A percentile compares a stretch with the other conserved stretches of the same genome.
Evolutionary conservation across 37 sponge, comb jelly and placozoan species (phyloP).

Genomic region (Cliona cf. orientalis): DNA sequence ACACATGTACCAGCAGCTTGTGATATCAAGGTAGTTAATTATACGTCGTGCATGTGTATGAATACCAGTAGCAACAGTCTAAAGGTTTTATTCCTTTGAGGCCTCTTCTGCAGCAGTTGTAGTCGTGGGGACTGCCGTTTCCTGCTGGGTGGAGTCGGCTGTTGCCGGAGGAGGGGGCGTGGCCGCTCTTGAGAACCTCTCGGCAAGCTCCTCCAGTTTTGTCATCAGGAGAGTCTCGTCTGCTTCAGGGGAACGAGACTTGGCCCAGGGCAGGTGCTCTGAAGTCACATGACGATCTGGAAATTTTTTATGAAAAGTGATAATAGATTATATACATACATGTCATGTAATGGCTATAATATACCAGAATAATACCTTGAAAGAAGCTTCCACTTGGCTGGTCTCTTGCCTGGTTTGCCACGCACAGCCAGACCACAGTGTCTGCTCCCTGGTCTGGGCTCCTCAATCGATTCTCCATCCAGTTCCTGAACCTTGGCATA

Average conservation of each 20-base stretch:
- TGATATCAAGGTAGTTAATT: too few species aligned
- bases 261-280: conserved; percentile 86
- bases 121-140: too few species aligned
- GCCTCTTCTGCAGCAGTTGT: too few species aligned
- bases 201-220: conserved; percentile 57
- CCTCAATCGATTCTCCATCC: conserved; percentile 67
- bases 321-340: neutral
- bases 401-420: conserved; percentile 38
- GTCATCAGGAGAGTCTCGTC: conserved; percentile 83
- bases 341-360: neutral
- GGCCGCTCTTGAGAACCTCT: neutral
- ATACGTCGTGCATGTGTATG: too few species aligned
- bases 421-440: conserved; percentile 89
- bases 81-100: too few species aligned
- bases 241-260: conserved; percentile 52
- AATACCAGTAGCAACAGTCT: too few species aligned
- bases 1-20: too few species aligned
- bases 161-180: neutral
- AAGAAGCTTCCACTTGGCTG: conserved; percentile 75
- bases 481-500: conserved; percentile 79
- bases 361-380: conserved; percentile 54
- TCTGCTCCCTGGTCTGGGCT: conserved; percentile 94
- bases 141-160: too few species aligned
- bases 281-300: conserved; percentile 67
- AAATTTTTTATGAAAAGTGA: neutral